A percentile compares a stretch with the other conserved stretches of the same genome.
phyloP scores from a whole-genome alignment of 1,140 invertebrate genomes.

The Caenorhabditis elegans region DNA sequence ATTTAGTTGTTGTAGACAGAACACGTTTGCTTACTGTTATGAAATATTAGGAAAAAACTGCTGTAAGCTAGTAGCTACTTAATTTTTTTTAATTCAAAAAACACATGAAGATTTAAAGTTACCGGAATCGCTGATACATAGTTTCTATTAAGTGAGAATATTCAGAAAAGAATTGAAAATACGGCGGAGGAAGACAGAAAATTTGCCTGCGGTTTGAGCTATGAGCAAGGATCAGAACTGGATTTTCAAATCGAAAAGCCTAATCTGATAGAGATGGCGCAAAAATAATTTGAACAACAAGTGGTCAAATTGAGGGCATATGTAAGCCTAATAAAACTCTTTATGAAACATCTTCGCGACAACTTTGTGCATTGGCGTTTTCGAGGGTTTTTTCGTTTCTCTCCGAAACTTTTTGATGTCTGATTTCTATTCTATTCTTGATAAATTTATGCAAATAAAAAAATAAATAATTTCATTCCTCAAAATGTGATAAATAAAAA shows the following conservation, averaged over 20 bases:
- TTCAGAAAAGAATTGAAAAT: no score
- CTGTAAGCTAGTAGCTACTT: no score
- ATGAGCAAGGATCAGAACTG: background rate
- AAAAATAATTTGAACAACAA: constrained; percentile 10
- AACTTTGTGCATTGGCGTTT: background rate
- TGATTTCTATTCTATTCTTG: background rate
- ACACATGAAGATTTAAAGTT: background rate
- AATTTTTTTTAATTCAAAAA: background rate
- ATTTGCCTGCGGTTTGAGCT: no score
- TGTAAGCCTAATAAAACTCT: no score
- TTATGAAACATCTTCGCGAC: background rate
- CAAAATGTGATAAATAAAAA: background rate
- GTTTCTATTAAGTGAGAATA: no score
- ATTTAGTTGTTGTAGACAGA: no score
- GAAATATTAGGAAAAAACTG: no score
- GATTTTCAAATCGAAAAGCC: background rate
- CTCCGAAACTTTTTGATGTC: background rate
- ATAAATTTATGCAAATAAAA: no score
- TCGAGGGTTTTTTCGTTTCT: background rate
- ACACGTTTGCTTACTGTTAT: no score
- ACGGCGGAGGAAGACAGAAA: no score
- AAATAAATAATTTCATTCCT: no score
- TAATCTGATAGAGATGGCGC: background rate
- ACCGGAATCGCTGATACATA: background rate
- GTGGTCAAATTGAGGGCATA: constrained; percentile 27